Conservation (phyloP, 37 sponge, comb jelly and placozoan genomes). For the Aplysina aerophoba region DNA sequence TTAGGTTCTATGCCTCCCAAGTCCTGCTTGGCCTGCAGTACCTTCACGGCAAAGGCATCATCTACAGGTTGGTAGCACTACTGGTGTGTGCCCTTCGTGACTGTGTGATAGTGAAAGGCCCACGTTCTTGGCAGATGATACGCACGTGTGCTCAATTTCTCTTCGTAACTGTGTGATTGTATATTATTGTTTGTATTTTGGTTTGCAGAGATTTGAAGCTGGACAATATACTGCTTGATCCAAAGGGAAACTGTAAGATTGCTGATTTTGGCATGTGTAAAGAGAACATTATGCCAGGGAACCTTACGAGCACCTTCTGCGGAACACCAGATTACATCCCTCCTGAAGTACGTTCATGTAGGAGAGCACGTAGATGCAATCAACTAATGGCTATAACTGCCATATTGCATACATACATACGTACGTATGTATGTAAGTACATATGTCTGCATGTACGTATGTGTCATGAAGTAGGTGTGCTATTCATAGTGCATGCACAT, state of each 20-base stretch:
- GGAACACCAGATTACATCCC: constrained; percentile 99
- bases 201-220: constrained; percentile 89
- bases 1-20: constrained; percentile 90
- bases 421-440: neutral
- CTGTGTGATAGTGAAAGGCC: too few relatives aligned
- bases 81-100: neutral
- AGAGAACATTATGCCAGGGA: constrained; percentile 63
- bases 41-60: constrained; percentile 80
- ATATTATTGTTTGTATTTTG: neutral
- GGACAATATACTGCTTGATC: constrained; percentile 89
- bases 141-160: too few relatives aligned
- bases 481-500: neutral
- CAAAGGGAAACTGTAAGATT: constrained; percentile 86
- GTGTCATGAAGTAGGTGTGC: too few relatives aligned
- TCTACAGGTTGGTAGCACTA: constrained; percentile 75
- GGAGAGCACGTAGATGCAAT: neutral
- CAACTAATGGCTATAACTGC: too few relatives aligned
- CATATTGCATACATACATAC: neutral
- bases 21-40: constrained; percentile 88
- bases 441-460: neutral
- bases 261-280: constrained; percentile 99
- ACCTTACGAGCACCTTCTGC: constrained; percentile 87
- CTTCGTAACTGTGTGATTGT: too few relatives aligned
- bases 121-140: too few relatives aligned
- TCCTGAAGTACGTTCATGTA: constrained; percentile 75